Conservation (phyloP, 1,140 invertebrate species). For the Tachypleus tridentatus region DNA sequence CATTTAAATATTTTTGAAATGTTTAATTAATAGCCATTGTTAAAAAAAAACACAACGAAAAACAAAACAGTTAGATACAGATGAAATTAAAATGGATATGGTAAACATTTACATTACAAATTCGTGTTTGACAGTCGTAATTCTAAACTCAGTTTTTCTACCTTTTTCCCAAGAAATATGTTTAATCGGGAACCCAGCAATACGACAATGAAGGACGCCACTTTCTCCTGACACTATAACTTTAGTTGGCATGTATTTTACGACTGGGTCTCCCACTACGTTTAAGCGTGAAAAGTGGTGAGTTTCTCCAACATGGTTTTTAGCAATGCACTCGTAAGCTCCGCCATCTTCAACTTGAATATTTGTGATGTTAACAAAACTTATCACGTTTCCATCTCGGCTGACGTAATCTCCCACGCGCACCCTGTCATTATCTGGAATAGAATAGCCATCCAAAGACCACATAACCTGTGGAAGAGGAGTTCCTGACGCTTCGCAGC, state of each 20-base stretch:
- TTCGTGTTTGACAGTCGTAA: no score
- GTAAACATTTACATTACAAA: no score
- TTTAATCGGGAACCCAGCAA: constrained; percentile 87
- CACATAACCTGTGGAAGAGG: constrained; percentile 20
- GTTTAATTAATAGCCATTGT: no score
- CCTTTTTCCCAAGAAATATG: constrained; percentile 86
- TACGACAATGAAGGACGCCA: constrained; percentile 76
- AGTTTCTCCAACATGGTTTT: constrained; percentile 78
- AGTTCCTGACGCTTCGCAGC: constrained; percentile 22
- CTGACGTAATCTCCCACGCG: constrained; percentile 30
- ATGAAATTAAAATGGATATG: no score
- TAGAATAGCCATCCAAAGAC: constrained; percentile 22
- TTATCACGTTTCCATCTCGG: constrained; percentile 67
- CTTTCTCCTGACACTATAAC: constrained; percentile 82
- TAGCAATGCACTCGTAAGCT: constrained; percentile 78
- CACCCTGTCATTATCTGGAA: constrained; percentile 26
- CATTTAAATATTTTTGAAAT: no score
- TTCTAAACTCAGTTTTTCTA: constrained; percentile 21
- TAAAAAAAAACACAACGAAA: no score
- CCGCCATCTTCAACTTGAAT: constrained; percentile 88
- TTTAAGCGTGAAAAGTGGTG: constrained; percentile 76
- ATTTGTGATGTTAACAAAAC: constrained; percentile 82
- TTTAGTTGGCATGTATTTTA: constrained; percentile 53
- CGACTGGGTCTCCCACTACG: constrained; percentile 79
- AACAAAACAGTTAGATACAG: no score